Base-by-base conservation (phyloP, 2,113 vertebrate genomes). In the Saccopteryx leptura region DNA sequence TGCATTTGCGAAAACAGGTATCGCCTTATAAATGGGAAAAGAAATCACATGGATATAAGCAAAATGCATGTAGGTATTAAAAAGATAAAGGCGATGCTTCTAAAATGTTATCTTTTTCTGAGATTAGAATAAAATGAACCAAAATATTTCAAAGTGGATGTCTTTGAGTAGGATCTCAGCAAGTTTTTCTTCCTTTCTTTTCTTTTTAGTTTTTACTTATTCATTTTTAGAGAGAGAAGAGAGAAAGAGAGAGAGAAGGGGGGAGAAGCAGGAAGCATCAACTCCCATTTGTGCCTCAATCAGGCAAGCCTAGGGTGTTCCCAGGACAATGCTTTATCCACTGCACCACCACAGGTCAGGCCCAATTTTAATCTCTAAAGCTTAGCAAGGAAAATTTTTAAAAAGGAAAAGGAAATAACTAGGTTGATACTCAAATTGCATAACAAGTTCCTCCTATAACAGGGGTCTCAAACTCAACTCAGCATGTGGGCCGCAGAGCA, bases 71-170 rank as follows among this genome's bases (percentile, higher is more conserved):
- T 48, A 52, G 18, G 26, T 90, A 74, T 66, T 63, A 33, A 84
- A 61, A 89, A 91, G 33, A 71, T 91, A 91, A 93, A 96, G 23
- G 12, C 10, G 1, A 0, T 66, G 4, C 80, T 88, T 95, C 68
- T 72, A 86, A 93, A 88, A 88, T 33, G 24, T 4, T 66, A 54
- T 18, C 28, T 95, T 88, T 88, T 54, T 75, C 81, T 95, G 72
- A 76, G 24, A 33, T 52, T 61, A 76, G n/a, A 71, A 72, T 7
- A 52, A 87, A 90, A 56, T 60, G 11, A 96, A 71, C 28, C 4
- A 58, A 81, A 63, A 65, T 81, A 80, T 56, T 94, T 31, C 50
- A 54, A 96, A 83, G 3, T 23, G 4, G 1, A 28, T 90, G 14
- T 28, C 52, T 91, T 68, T 69, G 14, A 65, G 7, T 68, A 14